Percentiles rank a stretch among this genome's conserved stretches.
Evolutionary conservation across 2,113 vertebrate species (phyloP).

Genomic region (Phycodurus eques): DNA sequence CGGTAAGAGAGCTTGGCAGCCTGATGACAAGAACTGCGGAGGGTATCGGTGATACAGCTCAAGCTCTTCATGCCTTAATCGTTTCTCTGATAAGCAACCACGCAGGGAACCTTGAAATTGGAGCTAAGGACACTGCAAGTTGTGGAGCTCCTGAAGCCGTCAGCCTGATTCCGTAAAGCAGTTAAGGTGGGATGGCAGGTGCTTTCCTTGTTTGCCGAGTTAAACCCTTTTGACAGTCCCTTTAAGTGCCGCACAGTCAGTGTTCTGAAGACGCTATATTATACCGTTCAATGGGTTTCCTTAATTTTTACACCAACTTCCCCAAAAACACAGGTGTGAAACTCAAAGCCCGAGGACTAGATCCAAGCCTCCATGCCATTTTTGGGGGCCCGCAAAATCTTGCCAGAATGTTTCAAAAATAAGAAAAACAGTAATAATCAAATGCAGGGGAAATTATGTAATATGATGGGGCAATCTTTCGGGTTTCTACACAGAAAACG

Average conservation of each 20-base stretch:
- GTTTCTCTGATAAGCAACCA: slow-evolving; percentile 51
- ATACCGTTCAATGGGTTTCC: slow-evolving; percentile 24
- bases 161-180: neutral
- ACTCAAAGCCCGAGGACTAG: neutral
- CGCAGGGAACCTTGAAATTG: slow-evolving; percentile 51
- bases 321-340: neutral
- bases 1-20: slow-evolving; percentile 45
- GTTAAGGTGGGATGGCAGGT: slow-evolving; percentile 26
- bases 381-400: neutral
- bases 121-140: slow-evolving; percentile 47
- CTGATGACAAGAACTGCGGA: slow-evolving; percentile 21
- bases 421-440: neutral
- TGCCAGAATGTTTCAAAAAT: neutral
- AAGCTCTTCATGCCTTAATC: slow-evolving; percentile 60
- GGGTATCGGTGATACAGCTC: slow-evolving; percentile 50
- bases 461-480: neutral
- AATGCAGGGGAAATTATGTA: neutral
- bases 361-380: neutral
- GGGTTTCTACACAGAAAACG: too few species aligned
- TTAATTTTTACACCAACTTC: slow-evolving; percentile 1
- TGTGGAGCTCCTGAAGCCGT: slow-evolving; percentile 40
- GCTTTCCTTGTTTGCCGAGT: slow-evolving; percentile 25
- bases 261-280: slow-evolving; percentile 46
- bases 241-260: slow-evolving; percentile 42
- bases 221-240: slow-evolving; percentile 49